Evolutionary conservation across 2,888 invertebrate species (phyloP).

Genomic region (Drosophila meridionalis): DNA sequence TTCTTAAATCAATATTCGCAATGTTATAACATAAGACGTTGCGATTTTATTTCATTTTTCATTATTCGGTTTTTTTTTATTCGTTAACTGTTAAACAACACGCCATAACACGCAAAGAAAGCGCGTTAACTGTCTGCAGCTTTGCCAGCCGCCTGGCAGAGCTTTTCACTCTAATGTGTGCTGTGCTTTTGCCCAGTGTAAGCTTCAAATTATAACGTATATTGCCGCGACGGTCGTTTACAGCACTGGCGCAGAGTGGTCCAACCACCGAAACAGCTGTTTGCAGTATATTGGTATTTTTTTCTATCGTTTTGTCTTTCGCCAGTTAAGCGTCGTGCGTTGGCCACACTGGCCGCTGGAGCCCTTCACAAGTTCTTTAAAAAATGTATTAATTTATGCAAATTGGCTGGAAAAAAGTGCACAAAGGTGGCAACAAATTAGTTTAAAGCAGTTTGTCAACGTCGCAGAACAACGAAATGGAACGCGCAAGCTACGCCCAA

Average conservation of each 20-base stretch:
- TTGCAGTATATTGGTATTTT: slow-evolving; percentile 18
- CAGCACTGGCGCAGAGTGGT: slow-evolving; percentile 47
- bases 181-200: slow-evolving; percentile 1
- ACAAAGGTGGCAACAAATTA: slow-evolving; percentile 16
- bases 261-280: slow-evolving; percentile 59
- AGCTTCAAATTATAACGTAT: slow-evolving; percentile 51
- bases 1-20: slow-evolving; percentile 51
- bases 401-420: slow-evolving; percentile 31
- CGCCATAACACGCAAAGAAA: slow-evolving; percentile 31
- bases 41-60: slow-evolving; percentile 8
- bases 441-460: slow-evolving; percentile 5
- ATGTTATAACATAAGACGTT: slow-evolving; percentile 39
- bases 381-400: slow-evolving; percentile 53
- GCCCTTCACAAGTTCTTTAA: slow-evolving; percentile 26
- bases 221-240: slow-evolving; percentile 16
- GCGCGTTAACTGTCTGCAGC: slow-evolving; percentile 8
- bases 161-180: slow-evolving; percentile 29
- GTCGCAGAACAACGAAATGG: slow-evolving; percentile 31
- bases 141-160: slow-evolving; percentile 15
- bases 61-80: background rate
- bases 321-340: background rate
- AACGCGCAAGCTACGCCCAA: background rate
- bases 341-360: slow-evolving; percentile 27
- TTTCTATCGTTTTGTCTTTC: slow-evolving; percentile 25
- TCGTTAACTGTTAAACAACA: slow-evolving; percentile 13